Percentiles rank a stretch among this genome's conserved stretches.
Evolutionary conservation across 2,888 invertebrate genomes (phyloP).

Genomic region (Latheticus oryzae): DNA sequence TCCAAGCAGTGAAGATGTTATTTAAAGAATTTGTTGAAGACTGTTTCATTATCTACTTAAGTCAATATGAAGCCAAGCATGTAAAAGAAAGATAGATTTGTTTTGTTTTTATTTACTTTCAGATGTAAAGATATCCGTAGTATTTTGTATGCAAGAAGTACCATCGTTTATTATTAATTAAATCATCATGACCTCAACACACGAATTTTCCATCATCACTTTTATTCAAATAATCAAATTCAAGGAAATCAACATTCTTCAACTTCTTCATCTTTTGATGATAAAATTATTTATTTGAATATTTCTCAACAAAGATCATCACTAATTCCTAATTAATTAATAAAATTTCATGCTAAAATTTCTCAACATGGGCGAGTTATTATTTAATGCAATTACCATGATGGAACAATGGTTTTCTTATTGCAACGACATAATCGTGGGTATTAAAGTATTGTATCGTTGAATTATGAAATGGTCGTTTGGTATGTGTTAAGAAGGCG

Average conservation of each 20-base stretch:
- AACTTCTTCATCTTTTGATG: too few species aligned
- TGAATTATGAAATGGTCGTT: conserved; percentile 6
- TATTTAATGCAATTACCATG: conserved; percentile 24
- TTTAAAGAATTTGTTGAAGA: too few species aligned
- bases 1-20: too few species aligned
- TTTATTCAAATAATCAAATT: background rate
- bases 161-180: too few species aligned
- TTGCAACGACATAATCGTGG: conserved; percentile 26
- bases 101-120: background rate
- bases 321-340: background rate
- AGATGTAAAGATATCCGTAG: too few species aligned
- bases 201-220: background rate
- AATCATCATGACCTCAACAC: conserved; percentile 1
- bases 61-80: too few species aligned
- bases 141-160: too few species aligned
- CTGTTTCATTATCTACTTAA: too few species aligned
- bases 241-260: conserved; percentile 15
- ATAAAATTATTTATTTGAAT: background rate
- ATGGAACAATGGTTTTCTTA: conserved; percentile 17
- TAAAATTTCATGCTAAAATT: conserved; percentile 1
- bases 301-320: background rate
- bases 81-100: too few species aligned
- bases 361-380: conserved; percentile 14
- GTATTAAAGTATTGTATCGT: conserved; percentile 6
- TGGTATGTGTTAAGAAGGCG: too few species aligned